Percentiles rank a stretch among this genome's conserved stretches.
phyloP scores from a whole-genome alignment of 2,797 vertebrate species.

The Ambastaia sidthimunki region DNA sequence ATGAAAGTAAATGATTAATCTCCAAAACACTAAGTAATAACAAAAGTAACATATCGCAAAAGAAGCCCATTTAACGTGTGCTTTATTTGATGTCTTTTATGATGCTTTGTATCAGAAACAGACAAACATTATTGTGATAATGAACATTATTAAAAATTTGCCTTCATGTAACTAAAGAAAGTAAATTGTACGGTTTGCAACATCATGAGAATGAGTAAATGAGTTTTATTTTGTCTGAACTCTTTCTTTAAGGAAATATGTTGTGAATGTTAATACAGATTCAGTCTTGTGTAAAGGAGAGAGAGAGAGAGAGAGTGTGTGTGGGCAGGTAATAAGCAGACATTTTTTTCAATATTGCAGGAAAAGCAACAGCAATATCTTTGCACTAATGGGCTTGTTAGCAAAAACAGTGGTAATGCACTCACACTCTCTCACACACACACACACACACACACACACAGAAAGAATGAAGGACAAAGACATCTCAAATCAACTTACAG shows the following conservation, averaged over 20 bases:
- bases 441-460: background rate
- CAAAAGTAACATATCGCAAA: no score
- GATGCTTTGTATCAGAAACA: no score
- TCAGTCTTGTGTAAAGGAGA: constrained; percentile 26
- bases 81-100: no score
- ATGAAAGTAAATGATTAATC: no score
- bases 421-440: background rate
- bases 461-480: background rate
- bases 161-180: background rate
- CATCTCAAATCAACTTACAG: constrained; percentile 8
- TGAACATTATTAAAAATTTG: background rate
- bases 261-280: background rate
- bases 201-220: background rate
- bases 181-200: background rate
- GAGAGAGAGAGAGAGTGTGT: constrained; percentile 15
- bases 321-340: constrained; percentile 38
- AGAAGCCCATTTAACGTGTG: no score
- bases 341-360: constrained; percentile 10
- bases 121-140: no score
- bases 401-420: constrained; percentile 39
- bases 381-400: constrained; percentile 48
- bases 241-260: background rate
- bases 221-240: background rate
- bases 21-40: no score
- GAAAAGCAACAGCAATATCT: constrained; percentile 40